phyloP scores from a whole-genome alignment of 2,797 vertebrate genomes.

The Characodon lateralis region DNA sequence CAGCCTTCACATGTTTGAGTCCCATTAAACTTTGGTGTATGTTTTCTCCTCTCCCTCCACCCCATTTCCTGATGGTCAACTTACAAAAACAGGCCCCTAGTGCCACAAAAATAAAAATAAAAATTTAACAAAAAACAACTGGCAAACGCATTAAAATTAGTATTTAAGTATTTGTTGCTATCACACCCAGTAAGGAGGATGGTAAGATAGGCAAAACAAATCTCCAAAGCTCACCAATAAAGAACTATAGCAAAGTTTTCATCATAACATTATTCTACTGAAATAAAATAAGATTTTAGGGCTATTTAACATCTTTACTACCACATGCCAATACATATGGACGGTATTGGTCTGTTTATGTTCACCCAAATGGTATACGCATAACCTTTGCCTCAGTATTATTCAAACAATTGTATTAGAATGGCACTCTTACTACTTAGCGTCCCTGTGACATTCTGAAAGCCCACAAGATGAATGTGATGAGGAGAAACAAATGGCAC shows the following conservation, averaged over 20 bases:
- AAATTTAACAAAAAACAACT: too few relatives aligned
- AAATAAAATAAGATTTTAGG: background rate
- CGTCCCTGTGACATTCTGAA: slow-evolving; percentile 42
- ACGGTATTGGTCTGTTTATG: background rate
- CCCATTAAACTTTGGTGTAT: too few relatives aligned
- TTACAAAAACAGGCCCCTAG: too few relatives aligned
- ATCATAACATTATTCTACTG: background rate
- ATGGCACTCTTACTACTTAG: slow-evolving; percentile 21
- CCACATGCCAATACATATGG: background rate
- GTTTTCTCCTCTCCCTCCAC: too few relatives aligned
- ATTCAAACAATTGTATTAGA: slow-evolving; percentile 14
- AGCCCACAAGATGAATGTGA: slow-evolving; percentile 41
- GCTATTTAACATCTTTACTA: background rate
- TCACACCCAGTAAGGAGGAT: background rate
- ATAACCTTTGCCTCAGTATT: background rate
- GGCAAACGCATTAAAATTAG: background rate
- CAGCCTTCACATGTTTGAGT: too few relatives aligned
- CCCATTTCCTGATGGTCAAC: too few relatives aligned
- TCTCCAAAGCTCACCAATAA: background rate
- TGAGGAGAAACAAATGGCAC: slow-evolving; percentile 51
- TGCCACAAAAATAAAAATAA: too few relatives aligned
- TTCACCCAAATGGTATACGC: background rate
- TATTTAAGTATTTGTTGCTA: background rate
- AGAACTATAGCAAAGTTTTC: background rate
- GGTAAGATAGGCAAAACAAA: background rate